Conservation (phyloP, 2,888 invertebrate species). For the Macrosoma leucophasiata region DNA sequence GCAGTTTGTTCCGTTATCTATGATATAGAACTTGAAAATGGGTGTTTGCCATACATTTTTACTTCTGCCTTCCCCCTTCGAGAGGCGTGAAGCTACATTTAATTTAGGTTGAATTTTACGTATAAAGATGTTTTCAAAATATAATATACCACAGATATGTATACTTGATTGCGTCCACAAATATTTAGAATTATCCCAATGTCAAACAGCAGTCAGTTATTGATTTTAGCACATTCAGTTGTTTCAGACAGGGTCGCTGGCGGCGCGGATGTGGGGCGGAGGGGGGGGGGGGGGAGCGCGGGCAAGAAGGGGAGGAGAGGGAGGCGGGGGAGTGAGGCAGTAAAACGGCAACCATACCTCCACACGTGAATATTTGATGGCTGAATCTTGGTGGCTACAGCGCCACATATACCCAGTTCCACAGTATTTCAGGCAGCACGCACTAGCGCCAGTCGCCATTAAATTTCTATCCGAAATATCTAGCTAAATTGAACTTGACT, state of each 20-base stretch:
- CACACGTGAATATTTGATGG: slow-evolving; percentile 73
- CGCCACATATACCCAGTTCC: slow-evolving; percentile 40
- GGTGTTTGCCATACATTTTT: too few species aligned
- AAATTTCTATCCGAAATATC: too few species aligned
- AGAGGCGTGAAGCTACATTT: too few species aligned
- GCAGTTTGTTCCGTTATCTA: too few species aligned
- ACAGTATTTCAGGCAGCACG: slow-evolving; percentile 4
- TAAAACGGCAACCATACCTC: slow-evolving; percentile 66
- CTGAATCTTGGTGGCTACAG: slow-evolving; percentile 62
- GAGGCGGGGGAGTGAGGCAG: slow-evolving; percentile 39
- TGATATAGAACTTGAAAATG: too few species aligned
- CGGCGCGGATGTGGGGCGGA: slow-evolving; percentile 27
- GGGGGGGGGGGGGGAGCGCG: slow-evolving; percentile 29
- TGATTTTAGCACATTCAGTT: slow-evolving; percentile 72
- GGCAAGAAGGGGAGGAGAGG: slow-evolving; percentile 30
- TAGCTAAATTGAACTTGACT: too few species aligned
- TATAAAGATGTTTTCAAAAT: too few species aligned
- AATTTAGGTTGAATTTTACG: too few species aligned
- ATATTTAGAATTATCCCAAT: slow-evolving; percentile 29
- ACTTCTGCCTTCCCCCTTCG: too few species aligned
- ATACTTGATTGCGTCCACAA: too few species aligned
- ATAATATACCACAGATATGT: too few species aligned
- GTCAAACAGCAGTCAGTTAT: slow-evolving; percentile 63
- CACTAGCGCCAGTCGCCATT: slow-evolving; percentile 1
- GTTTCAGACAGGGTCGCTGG: slow-evolving; percentile 49